A percentile compares a stretch with the other conserved stretches of the same genome.
phyloP scores from a whole-genome alignment of 2,888 invertebrate genomes.

The Acleris cristana region DNA sequence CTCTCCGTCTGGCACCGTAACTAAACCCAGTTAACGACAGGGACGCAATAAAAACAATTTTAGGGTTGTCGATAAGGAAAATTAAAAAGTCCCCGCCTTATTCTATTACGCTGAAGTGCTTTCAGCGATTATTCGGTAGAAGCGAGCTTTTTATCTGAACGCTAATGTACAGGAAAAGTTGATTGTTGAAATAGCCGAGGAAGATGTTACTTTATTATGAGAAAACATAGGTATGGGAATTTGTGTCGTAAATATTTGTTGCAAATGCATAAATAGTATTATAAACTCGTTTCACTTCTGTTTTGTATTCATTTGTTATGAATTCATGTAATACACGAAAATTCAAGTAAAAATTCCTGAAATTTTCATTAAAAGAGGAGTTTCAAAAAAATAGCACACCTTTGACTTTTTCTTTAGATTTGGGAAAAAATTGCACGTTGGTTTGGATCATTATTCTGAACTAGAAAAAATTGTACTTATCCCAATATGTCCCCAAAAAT shows the following conservation, averaged over 20 bases:
- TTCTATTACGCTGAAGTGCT: constrained; percentile 25
- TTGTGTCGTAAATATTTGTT: not conserved
- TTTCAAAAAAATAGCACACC: no score
- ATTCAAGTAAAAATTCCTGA: no score
- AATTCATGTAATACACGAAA: no score
- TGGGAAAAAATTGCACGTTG: no score
- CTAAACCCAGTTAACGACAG: constrained; percentile 2
- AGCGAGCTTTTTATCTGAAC: constrained; percentile 7
- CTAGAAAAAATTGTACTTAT: no score
- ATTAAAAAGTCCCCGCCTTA: constrained; percentile 16
- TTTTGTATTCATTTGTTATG: no score
- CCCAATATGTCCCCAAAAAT: no score
- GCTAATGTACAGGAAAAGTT: constrained; percentile 22
- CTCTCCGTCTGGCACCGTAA: not conserved
- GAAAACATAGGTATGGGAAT: not conserved
- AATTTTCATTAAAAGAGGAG: no score
- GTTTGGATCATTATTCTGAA: no score
- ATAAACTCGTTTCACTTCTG: no score
- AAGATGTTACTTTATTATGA: not conserved
- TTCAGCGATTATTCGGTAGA: constrained; percentile 5
- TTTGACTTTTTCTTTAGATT: no score
- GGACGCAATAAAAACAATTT: constrained; percentile 8
- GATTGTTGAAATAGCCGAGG: not conserved
- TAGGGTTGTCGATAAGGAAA: constrained; percentile 33
- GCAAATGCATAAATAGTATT: not conserved